phyloP scores from a whole-genome alignment of 2,888 invertebrate species.

The Azorinus chamasolen region DNA sequence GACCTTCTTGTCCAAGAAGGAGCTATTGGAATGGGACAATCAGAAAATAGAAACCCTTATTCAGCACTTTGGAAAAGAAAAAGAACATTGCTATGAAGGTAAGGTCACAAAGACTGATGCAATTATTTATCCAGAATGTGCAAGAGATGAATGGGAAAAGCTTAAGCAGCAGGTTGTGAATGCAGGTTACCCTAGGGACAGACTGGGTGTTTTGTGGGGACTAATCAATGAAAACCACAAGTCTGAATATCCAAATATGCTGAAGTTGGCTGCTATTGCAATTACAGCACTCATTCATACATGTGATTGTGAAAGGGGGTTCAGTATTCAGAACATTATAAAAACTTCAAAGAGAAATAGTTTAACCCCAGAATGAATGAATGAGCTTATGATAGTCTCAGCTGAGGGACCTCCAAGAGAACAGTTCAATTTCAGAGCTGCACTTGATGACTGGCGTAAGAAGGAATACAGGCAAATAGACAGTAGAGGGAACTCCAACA shows the following conservation, averaged over 20 bases:
- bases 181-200: constrained; percentile 13
- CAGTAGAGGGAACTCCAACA: too few species aligned
- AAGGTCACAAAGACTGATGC: background rate
- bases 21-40: constrained; percentile 10
- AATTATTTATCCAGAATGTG: background rate
- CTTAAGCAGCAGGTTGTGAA: background rate
- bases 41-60: constrained; percentile 1
- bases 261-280: constrained; percentile 9
- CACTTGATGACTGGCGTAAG: background rate
- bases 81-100: constrained; percentile 3
- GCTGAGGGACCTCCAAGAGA: constrained; percentile 6
- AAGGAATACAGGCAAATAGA: background rate
- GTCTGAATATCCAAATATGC: constrained; percentile 11
- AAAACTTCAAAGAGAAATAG: constrained; percentile 9
- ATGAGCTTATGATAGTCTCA: constrained; percentile 4
- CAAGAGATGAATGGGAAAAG: background rate
- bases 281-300: constrained; percentile 12
- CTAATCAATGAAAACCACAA: constrained; percentile 15
- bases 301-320: constrained; percentile 18
- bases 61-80: constrained; percentile 2
- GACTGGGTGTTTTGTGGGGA: constrained; percentile 3
- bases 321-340: constrained; percentile 14
- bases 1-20: constrained; percentile 1
- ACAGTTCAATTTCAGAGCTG: constrained; percentile 14
- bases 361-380: background rate